phyloP scores from a whole-genome alignment of 2,113 vertebrate genomes.

The Scalopus aquaticus region DNA sequence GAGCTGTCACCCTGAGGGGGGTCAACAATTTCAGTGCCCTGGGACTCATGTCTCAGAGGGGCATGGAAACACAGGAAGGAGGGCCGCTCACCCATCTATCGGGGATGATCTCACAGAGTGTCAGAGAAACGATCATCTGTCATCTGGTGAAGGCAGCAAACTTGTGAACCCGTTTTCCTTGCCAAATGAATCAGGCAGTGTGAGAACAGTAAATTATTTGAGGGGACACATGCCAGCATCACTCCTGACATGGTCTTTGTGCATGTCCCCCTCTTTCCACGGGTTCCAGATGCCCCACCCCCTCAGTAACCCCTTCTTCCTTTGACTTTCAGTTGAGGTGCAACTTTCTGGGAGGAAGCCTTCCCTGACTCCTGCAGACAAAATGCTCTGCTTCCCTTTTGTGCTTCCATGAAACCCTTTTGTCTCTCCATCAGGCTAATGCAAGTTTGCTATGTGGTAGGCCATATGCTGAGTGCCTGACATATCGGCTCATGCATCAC shows the following conservation, averaged over 20 bases:
- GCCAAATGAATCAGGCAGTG: slow-evolving; percentile 56
- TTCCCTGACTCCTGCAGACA: neutral
- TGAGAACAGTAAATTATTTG: slow-evolving; percentile 54
- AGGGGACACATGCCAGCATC: neutral
- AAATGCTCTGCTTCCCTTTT: neutral
- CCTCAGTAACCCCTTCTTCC: neutral
- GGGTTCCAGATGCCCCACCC: neutral
- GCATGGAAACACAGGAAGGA: neutral
- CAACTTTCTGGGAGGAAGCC: neutral
- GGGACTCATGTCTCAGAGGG: neutral
- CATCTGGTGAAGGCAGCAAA: slow-evolving; percentile 62
- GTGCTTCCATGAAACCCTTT: neutral
- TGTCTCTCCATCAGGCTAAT: neutral
- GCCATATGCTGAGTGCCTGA: neutral
- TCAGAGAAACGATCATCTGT: slow-evolving; percentile 29
- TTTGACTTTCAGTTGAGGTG: neutral
- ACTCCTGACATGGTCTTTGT: neutral
- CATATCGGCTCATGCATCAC: neutral
- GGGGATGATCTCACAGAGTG: neutral
- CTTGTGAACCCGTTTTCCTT: slow-evolving; percentile 65
- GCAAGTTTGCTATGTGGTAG: neutral
- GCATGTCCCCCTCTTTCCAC: neutral
- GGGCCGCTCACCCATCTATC: neutral
- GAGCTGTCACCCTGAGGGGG: neutral
- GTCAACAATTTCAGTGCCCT: neutral